Conservation (phyloP, 2,113 vertebrate genomes). For the Bettongia penicillata region DNA sequence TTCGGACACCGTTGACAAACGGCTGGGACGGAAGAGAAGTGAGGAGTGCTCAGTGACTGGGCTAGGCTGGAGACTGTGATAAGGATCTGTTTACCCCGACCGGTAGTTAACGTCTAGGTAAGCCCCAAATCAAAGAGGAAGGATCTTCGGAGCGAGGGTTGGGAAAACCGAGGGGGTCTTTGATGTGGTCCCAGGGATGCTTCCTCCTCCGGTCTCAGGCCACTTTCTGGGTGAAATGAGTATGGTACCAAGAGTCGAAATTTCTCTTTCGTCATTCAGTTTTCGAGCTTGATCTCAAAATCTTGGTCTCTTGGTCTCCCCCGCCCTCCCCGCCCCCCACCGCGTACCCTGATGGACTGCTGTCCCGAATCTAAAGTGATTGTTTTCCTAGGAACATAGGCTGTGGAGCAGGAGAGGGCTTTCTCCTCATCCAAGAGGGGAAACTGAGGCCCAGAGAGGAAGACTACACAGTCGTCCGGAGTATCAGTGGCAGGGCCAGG, state of each 20-base stretch:
- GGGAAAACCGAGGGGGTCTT: constrained; percentile 20
- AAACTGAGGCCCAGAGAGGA: not conserved
- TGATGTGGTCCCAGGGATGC: not conserved
- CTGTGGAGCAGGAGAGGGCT: not conserved
- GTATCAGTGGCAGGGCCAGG: not conserved
- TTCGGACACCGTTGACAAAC: not conserved
- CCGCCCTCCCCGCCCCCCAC: not conserved
- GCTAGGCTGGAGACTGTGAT: constrained; percentile 47
- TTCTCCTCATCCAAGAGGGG: not conserved
- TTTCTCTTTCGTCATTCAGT: not conserved
- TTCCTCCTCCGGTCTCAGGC: not conserved
- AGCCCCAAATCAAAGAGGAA: constrained; percentile 78
- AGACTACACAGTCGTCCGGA: too few species aligned
- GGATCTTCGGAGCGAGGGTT: constrained; percentile 51
- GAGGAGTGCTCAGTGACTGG: not conserved
- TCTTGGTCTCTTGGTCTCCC: not conserved
- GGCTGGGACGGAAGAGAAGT: not conserved
- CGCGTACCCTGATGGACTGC: not conserved
- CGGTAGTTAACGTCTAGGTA: constrained; percentile 78
- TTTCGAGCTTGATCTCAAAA: not conserved
- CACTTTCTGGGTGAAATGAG: not conserved
- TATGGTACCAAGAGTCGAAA: not conserved
- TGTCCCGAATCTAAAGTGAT: not conserved
- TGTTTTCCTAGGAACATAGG: not conserved
- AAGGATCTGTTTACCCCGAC: constrained; percentile 82